Percentiles rank a stretch among this genome's conserved stretches.
Evolutionary conservation across 2,888 invertebrate genomes (phyloP).

Genomic region (Leucozona laternaria): DNA sequence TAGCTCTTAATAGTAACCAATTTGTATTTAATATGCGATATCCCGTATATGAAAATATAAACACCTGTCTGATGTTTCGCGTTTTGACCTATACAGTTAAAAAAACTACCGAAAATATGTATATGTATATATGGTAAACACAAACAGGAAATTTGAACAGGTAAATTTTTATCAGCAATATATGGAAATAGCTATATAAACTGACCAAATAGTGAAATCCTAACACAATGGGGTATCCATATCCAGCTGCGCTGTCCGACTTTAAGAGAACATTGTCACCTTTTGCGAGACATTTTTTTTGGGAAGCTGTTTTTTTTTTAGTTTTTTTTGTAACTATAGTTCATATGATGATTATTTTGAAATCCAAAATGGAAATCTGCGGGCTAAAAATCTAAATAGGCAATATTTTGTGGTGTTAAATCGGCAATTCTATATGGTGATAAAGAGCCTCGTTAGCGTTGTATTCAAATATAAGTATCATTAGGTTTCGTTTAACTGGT

Average conservation of each 20-base stretch:
- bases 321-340: background rate
- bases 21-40: constrained; percentile 17
- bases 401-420: background rate
- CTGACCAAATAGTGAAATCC: constrained; percentile 9
- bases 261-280: constrained; percentile 1
- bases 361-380: constrained; percentile 12
- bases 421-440: background rate
- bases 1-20: constrained; percentile 20
- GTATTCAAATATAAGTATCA: constrained; percentile 12
- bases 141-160: no score
- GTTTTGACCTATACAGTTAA: constrained; percentile 36
- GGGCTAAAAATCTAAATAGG: constrained; percentile 7
- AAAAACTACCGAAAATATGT: no score
- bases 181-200: constrained; percentile 19
- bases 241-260: background rate
- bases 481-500: background rate
- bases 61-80: constrained; percentile 19
- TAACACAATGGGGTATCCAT: constrained; percentile 12
- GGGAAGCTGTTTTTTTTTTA: background rate
- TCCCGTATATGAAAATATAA: constrained; percentile 5
- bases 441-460: constrained; percentile 13
- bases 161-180: no score
- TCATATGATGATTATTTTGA: background rate
- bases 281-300: background rate
- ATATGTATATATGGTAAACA: no score